Conservation (phyloP, 2,888 invertebrate genomes). For the Mellilla xanthometata region DNA sequence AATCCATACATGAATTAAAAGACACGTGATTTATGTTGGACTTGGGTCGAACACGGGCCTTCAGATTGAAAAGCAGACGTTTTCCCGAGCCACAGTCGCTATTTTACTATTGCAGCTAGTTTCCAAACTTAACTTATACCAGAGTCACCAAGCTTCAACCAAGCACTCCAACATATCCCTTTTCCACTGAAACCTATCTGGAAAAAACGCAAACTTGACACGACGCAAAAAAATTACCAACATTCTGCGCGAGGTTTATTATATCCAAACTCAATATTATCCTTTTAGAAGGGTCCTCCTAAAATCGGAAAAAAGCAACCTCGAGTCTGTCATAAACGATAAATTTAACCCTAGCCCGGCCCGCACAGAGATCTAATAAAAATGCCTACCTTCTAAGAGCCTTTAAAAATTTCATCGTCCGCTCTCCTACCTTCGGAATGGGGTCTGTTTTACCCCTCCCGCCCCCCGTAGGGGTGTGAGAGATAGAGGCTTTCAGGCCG, state of each 20-base stretch:
- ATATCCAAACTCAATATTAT: conserved; percentile 6
- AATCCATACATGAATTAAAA: no score
- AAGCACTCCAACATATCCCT: no score
- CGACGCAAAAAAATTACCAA: neutral
- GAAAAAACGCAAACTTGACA: neutral
- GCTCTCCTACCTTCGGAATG: conserved; percentile 37
- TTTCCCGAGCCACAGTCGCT: no score
- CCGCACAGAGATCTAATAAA: conserved; percentile 26
- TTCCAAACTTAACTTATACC: no score
- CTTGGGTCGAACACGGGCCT: no score
- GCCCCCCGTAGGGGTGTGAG: conserved; percentile 8
- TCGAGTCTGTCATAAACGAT: conserved; percentile 25
- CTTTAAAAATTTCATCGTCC: conserved; percentile 66
- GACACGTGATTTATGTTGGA: no score
- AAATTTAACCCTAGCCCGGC: conserved; percentile 25
- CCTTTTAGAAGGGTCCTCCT: conserved; percentile 10
- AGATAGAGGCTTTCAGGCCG: conserved; percentile 32
- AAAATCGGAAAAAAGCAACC: conserved; percentile 18
- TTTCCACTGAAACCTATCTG: neutral
- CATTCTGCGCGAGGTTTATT: conserved; percentile 8
- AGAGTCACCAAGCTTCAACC: no score
- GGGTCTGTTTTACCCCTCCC: conserved; percentile 9
- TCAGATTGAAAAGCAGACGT: no score
- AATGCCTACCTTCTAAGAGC: conserved; percentile 41
- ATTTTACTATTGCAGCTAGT: no score